Percentiles rank a stretch among this genome's conserved stretches.
phyloP scores from a whole-genome alignment of 2,888 invertebrate species.

The Conus canariensis region DNA sequence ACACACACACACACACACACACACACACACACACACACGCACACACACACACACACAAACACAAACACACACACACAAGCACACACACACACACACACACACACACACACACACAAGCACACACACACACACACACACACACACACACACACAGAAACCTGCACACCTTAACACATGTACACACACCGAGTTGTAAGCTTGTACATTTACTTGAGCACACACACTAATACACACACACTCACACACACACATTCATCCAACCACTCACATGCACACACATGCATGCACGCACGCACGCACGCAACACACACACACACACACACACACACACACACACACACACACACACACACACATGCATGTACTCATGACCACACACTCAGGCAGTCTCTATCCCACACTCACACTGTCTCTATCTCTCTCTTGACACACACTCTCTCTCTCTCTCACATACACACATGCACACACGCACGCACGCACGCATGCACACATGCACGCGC shows the following conservation, averaged over 20 bases:
- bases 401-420: neutral
- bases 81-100: too few species aligned
- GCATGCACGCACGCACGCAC: neutral
- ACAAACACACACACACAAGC: too few species aligned
- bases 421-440: neutral
- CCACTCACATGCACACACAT: neutral
- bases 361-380: neutral
- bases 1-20: too few species aligned
- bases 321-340: neutral
- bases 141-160: neutral
- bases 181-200: neutral
- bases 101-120: neutral
- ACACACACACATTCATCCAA: neutral
- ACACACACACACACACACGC: too few species aligned
- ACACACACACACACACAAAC: too few species aligned
- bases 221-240: neutral
- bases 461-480: neutral
- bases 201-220: too few species aligned
- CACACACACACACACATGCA: neutral
- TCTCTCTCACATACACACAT: neutral
- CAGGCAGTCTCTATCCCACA: neutral
- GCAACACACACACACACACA: conserved; percentile 12
- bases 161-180: neutral
- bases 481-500: too few species aligned
- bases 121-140: neutral